Evolutionary conservation across 1,140 invertebrate species (phyloP).

Genomic region (Drosophila punjabiensis): DNA sequence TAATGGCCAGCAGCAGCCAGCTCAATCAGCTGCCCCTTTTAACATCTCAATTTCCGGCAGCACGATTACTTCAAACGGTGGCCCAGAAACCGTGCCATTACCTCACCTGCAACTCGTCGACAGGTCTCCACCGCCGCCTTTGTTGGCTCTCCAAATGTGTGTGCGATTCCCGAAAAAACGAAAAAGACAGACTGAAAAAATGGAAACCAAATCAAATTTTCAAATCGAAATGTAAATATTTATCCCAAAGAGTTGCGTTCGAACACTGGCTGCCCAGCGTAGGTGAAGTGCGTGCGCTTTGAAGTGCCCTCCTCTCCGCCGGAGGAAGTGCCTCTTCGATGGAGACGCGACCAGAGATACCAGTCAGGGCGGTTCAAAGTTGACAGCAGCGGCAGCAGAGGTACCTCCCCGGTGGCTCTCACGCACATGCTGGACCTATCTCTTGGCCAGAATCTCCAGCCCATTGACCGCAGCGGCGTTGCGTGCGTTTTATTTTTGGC

Average conservation of each 20-base stretch:
- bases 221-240: conserved; percentile 81
- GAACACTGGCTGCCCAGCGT: conserved; percentile 39
- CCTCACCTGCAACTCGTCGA: conserved; percentile 50
- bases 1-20: background rate
- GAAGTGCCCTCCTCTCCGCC: conserved; percentile 52
- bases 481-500: conserved; percentile 81
- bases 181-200: conserved; percentile 5
- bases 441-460: conserved; percentile 61
- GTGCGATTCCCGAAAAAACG: conserved; percentile 41
- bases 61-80: conserved; percentile 46
- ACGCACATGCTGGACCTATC: conserved; percentile 66
- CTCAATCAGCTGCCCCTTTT: conserved; percentile 33
- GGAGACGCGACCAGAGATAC: conserved; percentile 27
- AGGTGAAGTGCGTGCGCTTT: conserved; percentile 78
- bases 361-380: conserved; percentile 67
- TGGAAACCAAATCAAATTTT: conserved; percentile 75
- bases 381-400: conserved; percentile 36
- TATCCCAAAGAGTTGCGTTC: conserved; percentile 57
- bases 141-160: conserved; percentile 64
- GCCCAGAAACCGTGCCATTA: conserved; percentile 39
- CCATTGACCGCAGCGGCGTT: conserved; percentile 69
- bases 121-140: conserved; percentile 33
- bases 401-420: conserved; percentile 40
- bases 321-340: conserved; percentile 5
- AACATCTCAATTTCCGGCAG: conserved; percentile 50